A percentile compares a stretch with the other conserved stretches of the same genome.
Conservation (phyloP, 2,797 vertebrate genomes). For the Pogonophryne albipinna region DNA sequence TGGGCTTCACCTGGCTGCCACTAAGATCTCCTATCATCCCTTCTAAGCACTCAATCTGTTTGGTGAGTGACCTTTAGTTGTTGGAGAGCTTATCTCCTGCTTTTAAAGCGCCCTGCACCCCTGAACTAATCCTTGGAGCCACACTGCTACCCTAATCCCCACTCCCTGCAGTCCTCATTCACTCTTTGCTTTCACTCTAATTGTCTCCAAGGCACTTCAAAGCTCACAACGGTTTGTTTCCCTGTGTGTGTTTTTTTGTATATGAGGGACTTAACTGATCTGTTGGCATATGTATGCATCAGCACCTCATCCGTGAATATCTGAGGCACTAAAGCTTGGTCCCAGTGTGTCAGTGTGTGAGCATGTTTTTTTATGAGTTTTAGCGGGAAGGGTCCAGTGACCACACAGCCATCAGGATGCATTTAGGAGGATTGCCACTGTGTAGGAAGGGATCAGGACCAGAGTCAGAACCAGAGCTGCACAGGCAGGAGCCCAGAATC, state of each 20-base stretch:
- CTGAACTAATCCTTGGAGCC: constrained; percentile 75
- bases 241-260: constrained; percentile 13
- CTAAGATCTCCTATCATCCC: constrained; percentile 68
- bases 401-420: constrained; percentile 70
- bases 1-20: constrained; percentile 54
- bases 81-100: constrained; percentile 75
- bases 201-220: constrained; percentile 62
- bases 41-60: constrained; percentile 76
- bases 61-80: constrained; percentile 76
- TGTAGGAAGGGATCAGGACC: constrained; percentile 71
- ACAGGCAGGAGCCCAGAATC: constrained; percentile 69
- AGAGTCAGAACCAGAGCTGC: constrained; percentile 67
- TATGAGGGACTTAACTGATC: constrained; percentile 33
- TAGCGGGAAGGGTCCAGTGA: constrained; percentile 55
- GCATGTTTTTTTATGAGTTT: constrained; percentile 2
- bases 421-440: constrained; percentile 77
- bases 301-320: constrained; percentile 16
- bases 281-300: constrained; percentile 20
- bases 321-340: constrained; percentile 22
- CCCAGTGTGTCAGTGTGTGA: constrained; percentile 1
- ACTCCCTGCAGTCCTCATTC: constrained; percentile 61
- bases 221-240: constrained; percentile 34
- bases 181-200: constrained; percentile 72
- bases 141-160: constrained; percentile 67
- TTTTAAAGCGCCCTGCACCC: constrained; percentile 70